Evolutionary conservation across 2,113 vertebrate species (phyloP).

Genomic region (Barnardius zonarius): DNA sequence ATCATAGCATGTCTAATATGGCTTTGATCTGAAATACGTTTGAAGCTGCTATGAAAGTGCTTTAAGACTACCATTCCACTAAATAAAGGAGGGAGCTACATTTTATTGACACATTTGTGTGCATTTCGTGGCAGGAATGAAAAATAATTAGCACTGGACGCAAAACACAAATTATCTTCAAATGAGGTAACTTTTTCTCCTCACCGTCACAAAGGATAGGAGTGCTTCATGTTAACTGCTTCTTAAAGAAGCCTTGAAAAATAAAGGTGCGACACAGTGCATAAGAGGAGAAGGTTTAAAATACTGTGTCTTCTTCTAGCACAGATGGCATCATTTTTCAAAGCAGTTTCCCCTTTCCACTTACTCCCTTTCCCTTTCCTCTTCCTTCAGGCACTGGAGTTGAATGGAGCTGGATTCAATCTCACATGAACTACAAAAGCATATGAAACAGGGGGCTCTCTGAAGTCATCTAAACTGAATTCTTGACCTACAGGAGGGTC

Average conservation of each 20-base stretch:
- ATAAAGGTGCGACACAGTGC: not conserved
- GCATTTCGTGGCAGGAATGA: not conserved
- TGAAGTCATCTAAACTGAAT: not conserved
- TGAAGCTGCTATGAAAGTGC: not conserved
- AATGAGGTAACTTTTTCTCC: not conserved
- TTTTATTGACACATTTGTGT: not conserved
- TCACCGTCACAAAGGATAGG: not conserved
- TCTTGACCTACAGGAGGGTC: not conserved
- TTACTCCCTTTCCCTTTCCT: not conserved
- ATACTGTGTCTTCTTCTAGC: not conserved
- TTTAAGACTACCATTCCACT: not conserved
- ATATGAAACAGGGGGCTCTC: not conserved
- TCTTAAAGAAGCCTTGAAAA: not conserved
- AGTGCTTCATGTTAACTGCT: not conserved
- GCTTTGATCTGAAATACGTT: not conserved
- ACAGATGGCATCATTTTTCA: not conserved
- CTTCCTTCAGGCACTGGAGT: not conserved
- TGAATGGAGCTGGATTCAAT: not conserved
- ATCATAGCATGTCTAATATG: not conserved
- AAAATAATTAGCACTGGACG: not conserved
- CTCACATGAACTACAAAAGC: not conserved
- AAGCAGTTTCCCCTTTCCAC: not conserved
- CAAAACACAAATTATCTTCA: not conserved
- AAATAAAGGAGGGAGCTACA: not conserved
- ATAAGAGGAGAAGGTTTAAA: not conserved